These are phyloP conservation scores for Neuroterus valhalla DNA, from an alignment of 1,140 invertebrate genomes.

Conservation along the genomic window DNA sequence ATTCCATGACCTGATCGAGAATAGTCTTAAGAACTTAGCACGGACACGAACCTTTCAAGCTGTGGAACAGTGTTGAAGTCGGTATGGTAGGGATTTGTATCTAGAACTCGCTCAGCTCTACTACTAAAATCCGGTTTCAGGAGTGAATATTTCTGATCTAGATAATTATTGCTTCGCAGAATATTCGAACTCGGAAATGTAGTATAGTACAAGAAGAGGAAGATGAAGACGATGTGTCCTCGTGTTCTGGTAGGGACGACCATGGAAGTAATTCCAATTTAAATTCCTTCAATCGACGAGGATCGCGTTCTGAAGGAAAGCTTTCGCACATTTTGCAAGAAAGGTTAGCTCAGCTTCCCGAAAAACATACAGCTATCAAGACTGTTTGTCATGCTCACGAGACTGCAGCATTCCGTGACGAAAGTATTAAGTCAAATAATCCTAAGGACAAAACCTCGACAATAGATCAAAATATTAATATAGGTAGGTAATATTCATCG, in stretches of 20 bases:
- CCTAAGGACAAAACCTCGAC: slow-evolving; percentile 44
- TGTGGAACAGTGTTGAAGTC: no score
- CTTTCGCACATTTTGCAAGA: slow-evolving; percentile 73
- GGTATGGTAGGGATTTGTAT: no score
- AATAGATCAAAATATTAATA: slow-evolving; percentile 44
- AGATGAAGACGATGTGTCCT: slow-evolving; percentile 79
- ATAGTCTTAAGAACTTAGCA: neutral
- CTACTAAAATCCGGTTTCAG: neutral
- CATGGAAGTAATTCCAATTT: slow-evolving; percentile 70
- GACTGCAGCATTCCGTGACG: slow-evolving; percentile 42
- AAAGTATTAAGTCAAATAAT: slow-evolving; percentile 48
- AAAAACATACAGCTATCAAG: slow-evolving; percentile 57
- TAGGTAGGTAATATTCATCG: neutral
- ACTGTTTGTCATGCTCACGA: slow-evolving; percentile 28
- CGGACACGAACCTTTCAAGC: no score
- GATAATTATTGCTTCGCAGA: slow-evolving; percentile 61
- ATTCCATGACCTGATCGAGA: no score
- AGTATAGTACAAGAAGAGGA: slow-evolving; percentile 92
- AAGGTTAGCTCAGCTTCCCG: slow-evolving; percentile 60
- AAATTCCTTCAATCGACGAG: slow-evolving; percentile 74
- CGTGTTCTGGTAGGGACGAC: slow-evolving; percentile 76
- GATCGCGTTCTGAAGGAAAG: slow-evolving; percentile 79
- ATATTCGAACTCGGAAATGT: slow-evolving; percentile 84
- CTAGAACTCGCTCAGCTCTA: neutral
- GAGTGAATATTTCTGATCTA: slow-evolving; percentile 30